Evolutionary conservation across 2,888 invertebrate species (phyloP).

Genomic region (Zygothrica quintamaculata): DNA sequence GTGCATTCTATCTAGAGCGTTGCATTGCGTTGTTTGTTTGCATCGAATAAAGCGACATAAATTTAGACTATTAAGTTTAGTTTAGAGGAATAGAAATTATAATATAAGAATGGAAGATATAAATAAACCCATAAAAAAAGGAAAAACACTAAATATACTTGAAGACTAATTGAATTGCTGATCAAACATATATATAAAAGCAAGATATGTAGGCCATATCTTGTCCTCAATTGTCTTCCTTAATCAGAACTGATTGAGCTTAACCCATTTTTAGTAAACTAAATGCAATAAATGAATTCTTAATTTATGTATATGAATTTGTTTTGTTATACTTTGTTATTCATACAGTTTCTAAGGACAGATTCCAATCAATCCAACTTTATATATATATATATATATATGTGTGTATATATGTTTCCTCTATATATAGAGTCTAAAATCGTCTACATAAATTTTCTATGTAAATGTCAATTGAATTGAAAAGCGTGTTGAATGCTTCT

Average conservation of each 20-base stretch:
- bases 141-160: slow-evolving; percentile 13
- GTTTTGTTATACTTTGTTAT: slow-evolving; percentile 11
- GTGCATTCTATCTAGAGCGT: slow-evolving; percentile 44
- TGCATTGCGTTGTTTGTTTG: slow-evolving; percentile 49
- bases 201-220: slow-evolving; percentile 3
- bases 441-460: slow-evolving; percentile 1
- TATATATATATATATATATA: background rate
- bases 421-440: background rate
- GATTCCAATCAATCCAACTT: background rate
- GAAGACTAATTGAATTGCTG: too few species aligned
- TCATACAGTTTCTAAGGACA: slow-evolving; percentile 29
- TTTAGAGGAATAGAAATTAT: slow-evolving; percentile 25
- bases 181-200: slow-evolving; percentile 3
- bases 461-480: slow-evolving; percentile 46
- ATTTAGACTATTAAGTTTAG: slow-evolving; percentile 66
- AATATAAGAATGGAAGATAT: too few species aligned
- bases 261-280: background rate
- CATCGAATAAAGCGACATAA: slow-evolving; percentile 61
- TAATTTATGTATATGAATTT: slow-evolving; percentile 10
- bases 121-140: slow-evolving; percentile 14
- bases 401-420: background rate
- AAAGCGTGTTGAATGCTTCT: slow-evolving; percentile 23
- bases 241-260: slow-evolving; percentile 17
- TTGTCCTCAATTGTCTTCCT: background rate
- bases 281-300: background rate